phyloP scores from a whole-genome alignment of 2,888 invertebrate species.

The Marasmarcha lunaedactyla region DNA sequence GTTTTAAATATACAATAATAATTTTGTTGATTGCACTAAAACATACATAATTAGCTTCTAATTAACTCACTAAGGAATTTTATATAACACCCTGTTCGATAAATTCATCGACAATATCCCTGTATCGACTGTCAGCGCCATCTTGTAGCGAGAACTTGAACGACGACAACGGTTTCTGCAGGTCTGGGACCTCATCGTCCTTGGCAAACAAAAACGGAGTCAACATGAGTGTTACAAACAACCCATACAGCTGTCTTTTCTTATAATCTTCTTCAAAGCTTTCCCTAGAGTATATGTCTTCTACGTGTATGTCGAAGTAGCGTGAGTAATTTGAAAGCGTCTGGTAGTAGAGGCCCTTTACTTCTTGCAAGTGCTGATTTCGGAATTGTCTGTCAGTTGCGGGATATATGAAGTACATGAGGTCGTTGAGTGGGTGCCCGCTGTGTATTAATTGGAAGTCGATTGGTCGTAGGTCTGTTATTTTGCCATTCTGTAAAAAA shows the following conservation, averaged over 20 bases:
- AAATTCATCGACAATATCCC: conserved; percentile 25
- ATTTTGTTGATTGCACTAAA: too few species aligned
- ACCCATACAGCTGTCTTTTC: conserved; percentile 28
- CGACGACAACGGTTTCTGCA: too few species aligned
- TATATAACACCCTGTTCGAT: conserved; percentile 1
- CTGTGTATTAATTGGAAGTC: conserved; percentile 32
- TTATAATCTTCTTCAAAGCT: conserved; percentile 27
- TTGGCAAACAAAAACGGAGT: conserved; percentile 24
- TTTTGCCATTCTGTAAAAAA: neutral
- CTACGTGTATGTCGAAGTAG: conserved; percentile 26
- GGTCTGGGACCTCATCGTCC: conserved; percentile 20
- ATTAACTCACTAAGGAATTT: neutral
- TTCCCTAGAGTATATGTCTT: conserved; percentile 22
- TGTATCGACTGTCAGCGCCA: conserved; percentile 20
- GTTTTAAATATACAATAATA: too few species aligned
- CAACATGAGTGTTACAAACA: conserved; percentile 21
- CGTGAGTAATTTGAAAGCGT: conserved; percentile 23
- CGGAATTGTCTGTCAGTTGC: conserved; percentile 31
- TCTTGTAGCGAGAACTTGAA: conserved; percentile 18
- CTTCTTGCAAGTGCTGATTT: conserved; percentile 20
- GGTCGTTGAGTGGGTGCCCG: conserved; percentile 29
- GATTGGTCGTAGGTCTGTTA: conserved; percentile 7
- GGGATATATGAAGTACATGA: conserved; percentile 28
- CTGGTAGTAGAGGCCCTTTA: conserved; percentile 29
- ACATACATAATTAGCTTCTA: too few species aligned